These are phyloP conservation scores for Campylorhamphus procurvoides DNA, from an alignment of 2,113 vertebrate species.

Conservation along the genomic window DNA sequence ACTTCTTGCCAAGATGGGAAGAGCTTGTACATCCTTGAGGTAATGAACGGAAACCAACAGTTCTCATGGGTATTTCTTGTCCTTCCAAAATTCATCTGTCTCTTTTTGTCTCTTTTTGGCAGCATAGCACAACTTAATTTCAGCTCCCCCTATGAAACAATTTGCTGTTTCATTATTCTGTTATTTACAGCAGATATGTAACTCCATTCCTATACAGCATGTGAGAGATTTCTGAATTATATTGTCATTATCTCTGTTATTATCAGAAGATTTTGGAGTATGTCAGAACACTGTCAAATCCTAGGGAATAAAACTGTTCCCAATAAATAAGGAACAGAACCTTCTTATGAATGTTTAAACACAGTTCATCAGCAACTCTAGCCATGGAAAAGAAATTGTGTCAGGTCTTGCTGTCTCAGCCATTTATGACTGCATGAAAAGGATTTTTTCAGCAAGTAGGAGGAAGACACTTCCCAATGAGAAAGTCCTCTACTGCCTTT, in stretches of 20 bases:
- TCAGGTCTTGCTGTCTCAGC: conserved; percentile 24
- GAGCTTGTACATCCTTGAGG: neutral
- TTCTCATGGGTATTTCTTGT: neutral
- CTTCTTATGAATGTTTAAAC: conserved; percentile 65
- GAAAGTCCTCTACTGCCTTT: neutral
- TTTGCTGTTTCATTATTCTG: conserved; percentile 54
- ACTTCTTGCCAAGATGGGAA: neutral
- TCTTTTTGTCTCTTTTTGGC: conserved; percentile 33
- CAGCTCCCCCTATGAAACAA: conserved; percentile 11
- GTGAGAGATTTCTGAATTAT: conserved; percentile 65
- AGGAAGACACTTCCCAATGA: neutral
- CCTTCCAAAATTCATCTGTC: conserved; percentile 3
- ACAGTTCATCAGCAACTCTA: conserved; percentile 19
- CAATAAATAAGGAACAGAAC: conserved; percentile 56
- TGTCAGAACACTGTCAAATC: conserved; percentile 55
- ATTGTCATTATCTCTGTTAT: conserved; percentile 56
- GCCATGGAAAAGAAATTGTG: conserved; percentile 19
- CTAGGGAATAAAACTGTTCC: conserved; percentile 48
- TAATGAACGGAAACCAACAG: neutral
- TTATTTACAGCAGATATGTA: conserved; percentile 45
- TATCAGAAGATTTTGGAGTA: conserved; percentile 59
- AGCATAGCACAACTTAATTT: conserved; percentile 35
- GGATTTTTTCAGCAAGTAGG: neutral
- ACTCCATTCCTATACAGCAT: conserved; percentile 2
- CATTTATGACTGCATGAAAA: neutral